Evolutionary conservation across 2,888 invertebrate genomes (phyloP).

Genomic region (Hirtodrosophila histrioides): DNA sequence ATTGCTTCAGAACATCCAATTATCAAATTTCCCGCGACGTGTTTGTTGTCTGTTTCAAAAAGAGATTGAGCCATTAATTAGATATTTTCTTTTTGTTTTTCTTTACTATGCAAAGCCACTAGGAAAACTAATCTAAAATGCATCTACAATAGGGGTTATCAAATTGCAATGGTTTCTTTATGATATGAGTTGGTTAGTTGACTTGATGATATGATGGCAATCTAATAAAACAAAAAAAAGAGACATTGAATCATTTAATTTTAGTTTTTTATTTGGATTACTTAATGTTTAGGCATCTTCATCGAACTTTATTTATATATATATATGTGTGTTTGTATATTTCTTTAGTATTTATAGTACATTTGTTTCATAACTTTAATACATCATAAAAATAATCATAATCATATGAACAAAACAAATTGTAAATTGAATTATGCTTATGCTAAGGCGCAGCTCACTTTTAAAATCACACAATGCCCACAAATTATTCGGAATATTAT

Average conservation of each 20-base stretch:
- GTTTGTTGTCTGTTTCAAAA: conserved; percentile 71
- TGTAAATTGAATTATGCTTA: conserved; percentile 66
- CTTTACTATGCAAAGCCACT: conserved; percentile 12
- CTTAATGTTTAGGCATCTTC: conserved; percentile 70
- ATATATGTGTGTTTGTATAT: conserved; percentile 40
- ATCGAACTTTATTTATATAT: conserved; percentile 49
- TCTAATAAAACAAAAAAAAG: conserved; percentile 17
- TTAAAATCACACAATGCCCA: conserved; percentile 73
- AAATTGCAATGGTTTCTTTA: conserved; percentile 32
- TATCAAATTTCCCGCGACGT: conserved; percentile 82
- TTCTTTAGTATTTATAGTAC: conserved; percentile 66
- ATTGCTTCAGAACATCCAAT: conserved; percentile 82
- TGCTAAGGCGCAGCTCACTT: conserved; percentile 64
- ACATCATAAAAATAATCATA: conserved; percentile 77
- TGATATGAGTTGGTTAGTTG: conserved; percentile 54
- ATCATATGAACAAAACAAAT: conserved; percentile 77
- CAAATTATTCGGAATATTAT: conserved; percentile 49
- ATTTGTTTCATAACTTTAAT: conserved; percentile 74
- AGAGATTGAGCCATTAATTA: conserved; percentile 54
- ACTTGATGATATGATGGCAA: conserved; percentile 44
- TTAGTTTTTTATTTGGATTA: conserved; percentile 73
- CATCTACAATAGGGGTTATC: conserved; percentile 31
- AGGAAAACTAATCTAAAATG: conserved; percentile 33
- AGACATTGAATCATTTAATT: conserved; percentile 47
- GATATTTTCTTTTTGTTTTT: conserved; percentile 12